Conservation (phyloP, 2,113 vertebrate genomes). For the Azemiops feae region DNA sequence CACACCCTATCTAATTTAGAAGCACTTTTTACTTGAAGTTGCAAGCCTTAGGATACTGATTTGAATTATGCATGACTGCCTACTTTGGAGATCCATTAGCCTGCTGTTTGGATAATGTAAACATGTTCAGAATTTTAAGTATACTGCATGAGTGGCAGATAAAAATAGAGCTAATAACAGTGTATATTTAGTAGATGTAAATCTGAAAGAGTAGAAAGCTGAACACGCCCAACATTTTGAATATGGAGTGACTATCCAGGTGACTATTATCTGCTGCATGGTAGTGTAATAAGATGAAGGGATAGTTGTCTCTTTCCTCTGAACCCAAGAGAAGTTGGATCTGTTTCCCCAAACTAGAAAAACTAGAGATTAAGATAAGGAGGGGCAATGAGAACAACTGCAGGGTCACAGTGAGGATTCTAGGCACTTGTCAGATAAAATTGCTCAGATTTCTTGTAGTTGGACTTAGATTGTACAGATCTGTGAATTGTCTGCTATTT, state of each 20-base stretch:
- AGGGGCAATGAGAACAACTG: neutral
- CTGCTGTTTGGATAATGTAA: constrained; percentile 76
- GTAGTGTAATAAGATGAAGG: neutral
- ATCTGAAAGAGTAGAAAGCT: constrained; percentile 53
- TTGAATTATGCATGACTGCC: constrained; percentile 83
- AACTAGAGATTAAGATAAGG: neutral
- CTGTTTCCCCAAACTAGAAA: neutral
- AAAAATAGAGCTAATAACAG: constrained; percentile 79
- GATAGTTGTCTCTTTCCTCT: neutral
- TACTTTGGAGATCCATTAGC: constrained; percentile 77
- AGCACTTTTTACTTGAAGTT: constrained; percentile 75
- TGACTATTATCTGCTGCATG: neutral
- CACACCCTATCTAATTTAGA: constrained; percentile 76
- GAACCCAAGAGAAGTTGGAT: neutral
- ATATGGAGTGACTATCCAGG: neutral
- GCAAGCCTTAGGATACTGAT: constrained; percentile 78
- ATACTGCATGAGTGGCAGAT: constrained; percentile 71
- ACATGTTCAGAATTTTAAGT: constrained; percentile 83
- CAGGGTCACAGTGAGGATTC: neutral
- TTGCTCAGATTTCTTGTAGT: neutral
- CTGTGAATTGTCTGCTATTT: neutral
- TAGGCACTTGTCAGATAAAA: neutral
- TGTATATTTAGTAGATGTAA: constrained; percentile 68
- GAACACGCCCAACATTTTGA: constrained; percentile 7
- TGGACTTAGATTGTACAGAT: neutral